These are phyloP conservation scores for Deilephila elpenor DNA, from an alignment of 2,888 invertebrate genomes.

Conservation along the genomic window DNA sequence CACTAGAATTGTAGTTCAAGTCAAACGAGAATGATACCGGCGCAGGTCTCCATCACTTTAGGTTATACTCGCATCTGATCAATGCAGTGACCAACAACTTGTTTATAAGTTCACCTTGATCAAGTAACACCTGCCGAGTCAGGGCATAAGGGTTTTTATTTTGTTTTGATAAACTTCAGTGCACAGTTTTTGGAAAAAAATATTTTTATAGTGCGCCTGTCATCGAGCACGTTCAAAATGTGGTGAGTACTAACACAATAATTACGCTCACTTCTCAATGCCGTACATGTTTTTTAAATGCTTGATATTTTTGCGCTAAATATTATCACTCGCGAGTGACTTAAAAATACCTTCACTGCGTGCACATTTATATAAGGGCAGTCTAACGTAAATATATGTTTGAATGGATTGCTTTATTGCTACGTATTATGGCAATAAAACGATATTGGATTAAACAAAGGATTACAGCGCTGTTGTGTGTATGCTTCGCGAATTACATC, in stretches of 20 bases:
- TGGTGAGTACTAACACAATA: slow-evolving; percentile 46
- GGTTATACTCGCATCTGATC: background rate
- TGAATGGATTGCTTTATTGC: background rate
- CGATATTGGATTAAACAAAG: slow-evolving; percentile 7
- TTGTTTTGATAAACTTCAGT: slow-evolving; percentile 1
- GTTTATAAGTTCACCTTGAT: slow-evolving; percentile 27
- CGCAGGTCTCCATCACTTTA: slow-evolving; percentile 1
- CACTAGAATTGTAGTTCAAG: slow-evolving; percentile 16
- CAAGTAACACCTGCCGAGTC: background rate
- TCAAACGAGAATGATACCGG: background rate
- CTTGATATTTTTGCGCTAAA: background rate
- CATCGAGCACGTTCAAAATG: slow-evolving; percentile 38
- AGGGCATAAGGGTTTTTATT: background rate
- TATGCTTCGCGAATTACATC: slow-evolving; percentile 23
- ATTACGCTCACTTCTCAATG: slow-evolving; percentile 21
- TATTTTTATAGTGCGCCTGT: background rate
- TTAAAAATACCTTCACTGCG: background rate
- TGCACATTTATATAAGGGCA: background rate
- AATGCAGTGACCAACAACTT: slow-evolving; percentile 4
- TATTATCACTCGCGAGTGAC: background rate
- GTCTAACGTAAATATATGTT: background rate
- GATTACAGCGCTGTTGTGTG: background rate
- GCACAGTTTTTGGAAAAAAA: background rate
- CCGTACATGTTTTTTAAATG: background rate
- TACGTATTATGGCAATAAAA: too few relatives aligned